These are phyloP conservation scores for Gymnoscelis rufifasciata DNA, from an alignment of 2,888 invertebrate species.

Conservation along the genomic window DNA sequence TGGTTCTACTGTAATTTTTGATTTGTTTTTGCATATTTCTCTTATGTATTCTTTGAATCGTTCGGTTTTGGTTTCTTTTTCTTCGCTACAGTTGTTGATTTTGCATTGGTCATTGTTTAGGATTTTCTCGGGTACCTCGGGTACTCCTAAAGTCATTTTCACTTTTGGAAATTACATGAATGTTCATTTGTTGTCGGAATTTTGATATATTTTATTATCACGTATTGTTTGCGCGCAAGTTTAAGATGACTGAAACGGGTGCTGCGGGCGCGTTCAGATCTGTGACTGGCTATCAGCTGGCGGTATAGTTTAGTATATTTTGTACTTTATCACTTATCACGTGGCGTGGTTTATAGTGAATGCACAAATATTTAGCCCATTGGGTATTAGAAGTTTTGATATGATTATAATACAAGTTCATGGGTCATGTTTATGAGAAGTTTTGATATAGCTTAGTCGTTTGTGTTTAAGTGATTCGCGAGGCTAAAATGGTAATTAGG, in stretches of 20 bases:
- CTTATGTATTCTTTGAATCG: constrained; percentile 62
- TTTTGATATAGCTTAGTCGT: too few species aligned
- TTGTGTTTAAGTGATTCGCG: too few species aligned
- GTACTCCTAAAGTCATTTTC: constrained; percentile 73
- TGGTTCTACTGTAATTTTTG: constrained; percentile 82
- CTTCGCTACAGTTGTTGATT: constrained; percentile 52
- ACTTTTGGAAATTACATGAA: constrained; percentile 46
- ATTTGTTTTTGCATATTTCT: constrained; percentile 61
- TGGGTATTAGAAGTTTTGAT: too few species aligned
- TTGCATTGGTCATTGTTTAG: constrained; percentile 61
- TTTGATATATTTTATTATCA: constrained; percentile 8
- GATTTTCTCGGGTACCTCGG: constrained; percentile 66
- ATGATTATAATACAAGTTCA: too few species aligned
- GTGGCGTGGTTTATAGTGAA: constrained; percentile 34
- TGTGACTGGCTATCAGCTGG: constrained; percentile 67
- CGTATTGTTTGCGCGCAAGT: constrained; percentile 47
- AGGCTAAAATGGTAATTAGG: too few species aligned
- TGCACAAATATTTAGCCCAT: too few species aligned
- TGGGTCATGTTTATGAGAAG: too few species aligned
- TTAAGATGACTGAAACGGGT: constrained; percentile 45
- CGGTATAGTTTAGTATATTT: constrained; percentile 64
- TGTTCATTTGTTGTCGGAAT: constrained; percentile 55
- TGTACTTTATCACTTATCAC: constrained; percentile 70
- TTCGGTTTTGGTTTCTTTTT: constrained; percentile 56
- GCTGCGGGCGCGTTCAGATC: constrained; percentile 48